These are phyloP conservation scores for Sylvicola cinctus DNA, from an alignment of 2,888 invertebrate species.

Conservation along the genomic window DNA sequence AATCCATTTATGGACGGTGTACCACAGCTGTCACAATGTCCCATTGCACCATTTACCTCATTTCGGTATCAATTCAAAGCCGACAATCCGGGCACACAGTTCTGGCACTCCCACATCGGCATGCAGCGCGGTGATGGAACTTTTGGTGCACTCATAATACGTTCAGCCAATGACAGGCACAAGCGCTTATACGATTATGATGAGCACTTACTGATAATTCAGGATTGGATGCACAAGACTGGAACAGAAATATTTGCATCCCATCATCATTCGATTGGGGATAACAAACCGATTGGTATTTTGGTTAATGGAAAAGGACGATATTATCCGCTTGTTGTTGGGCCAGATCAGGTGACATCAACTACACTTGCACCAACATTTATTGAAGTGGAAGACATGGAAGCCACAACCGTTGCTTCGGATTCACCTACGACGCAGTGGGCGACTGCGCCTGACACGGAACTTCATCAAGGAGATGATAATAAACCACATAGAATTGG, in stretches of 20 bases:
- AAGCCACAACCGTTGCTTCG: background rate
- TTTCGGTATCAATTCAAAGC: slow-evolving; percentile 58
- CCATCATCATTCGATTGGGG: slow-evolving; percentile 67
- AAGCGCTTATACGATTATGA: slow-evolving; percentile 64
- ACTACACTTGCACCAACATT: background rate
- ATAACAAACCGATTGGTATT: slow-evolving; percentile 64
- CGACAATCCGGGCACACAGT: slow-evolving; percentile 2
- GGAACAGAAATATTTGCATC: slow-evolving; percentile 54
- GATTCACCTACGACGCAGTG: background rate
- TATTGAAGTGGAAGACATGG: background rate
- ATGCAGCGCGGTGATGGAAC: slow-evolving; percentile 75
- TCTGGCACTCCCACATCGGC: slow-evolving; percentile 32
- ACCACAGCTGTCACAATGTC: slow-evolving; percentile 64
- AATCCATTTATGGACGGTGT: slow-evolving; percentile 81
- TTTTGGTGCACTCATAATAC: slow-evolving; percentile 57
- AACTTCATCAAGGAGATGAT: background rate
- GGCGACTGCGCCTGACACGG: background rate
- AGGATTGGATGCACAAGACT: slow-evolving; percentile 63
- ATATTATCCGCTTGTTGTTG: slow-evolving; percentile 11
- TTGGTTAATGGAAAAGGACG: slow-evolving; percentile 66
- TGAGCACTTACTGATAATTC: slow-evolving; percentile 52
- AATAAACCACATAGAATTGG: slow-evolving; percentile 1
- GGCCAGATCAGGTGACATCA: too few species aligned
- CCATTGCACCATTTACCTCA: slow-evolving; percentile 58
- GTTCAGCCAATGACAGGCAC: slow-evolving; percentile 39